Evolutionary conservation across 2,113 vertebrate species (phyloP).

Genomic region (Rattus norvegicus): GRCr8 NC_086027.1:102717501-102718000

Average conservation of each 20-base stretch:
- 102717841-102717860: background rate
- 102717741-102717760: background rate
- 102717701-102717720: background rate
- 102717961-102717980: conserved; percentile 12
- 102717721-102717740: background rate
- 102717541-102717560: background rate
- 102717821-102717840: background rate
- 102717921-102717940: conserved; percentile 47
- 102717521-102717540: background rate
- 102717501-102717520: background rate
- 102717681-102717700: background rate
- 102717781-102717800: background rate
- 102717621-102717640: background rate
- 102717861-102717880: background rate
- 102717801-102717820: background rate
- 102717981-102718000: conserved; percentile 63
- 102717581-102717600: background rate
- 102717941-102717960: conserved; percentile 24
- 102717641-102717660: background rate
- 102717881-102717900: background rate
- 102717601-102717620: background rate
- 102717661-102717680: background rate
- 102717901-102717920: background rate
- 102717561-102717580: background rate
- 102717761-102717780: background rate